These are phyloP conservation scores for Agrochola lota DNA, from an alignment of 2,888 invertebrate species.

Conservation along the genomic window DNA sequence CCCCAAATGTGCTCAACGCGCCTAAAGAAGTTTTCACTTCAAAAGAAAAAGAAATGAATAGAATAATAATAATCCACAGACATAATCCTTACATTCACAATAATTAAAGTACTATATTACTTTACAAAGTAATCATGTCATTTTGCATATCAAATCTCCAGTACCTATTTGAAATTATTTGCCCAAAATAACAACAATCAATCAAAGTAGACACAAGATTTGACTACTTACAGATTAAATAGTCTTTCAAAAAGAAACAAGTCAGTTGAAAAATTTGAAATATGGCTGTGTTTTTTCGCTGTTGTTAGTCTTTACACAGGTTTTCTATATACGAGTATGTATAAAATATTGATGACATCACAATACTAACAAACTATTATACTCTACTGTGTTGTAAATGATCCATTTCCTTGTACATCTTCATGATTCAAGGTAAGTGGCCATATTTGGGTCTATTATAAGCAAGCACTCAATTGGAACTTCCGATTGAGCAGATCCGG, in stretches of 20 bases:
- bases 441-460: conserved; percentile 57
- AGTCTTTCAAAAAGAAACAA: not conserved
- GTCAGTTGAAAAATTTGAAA: not conserved
- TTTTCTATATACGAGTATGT: not conserved
- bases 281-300: not conserved
- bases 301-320: not conserved
- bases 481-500: conserved; percentile 52
- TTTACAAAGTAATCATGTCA: too few relatives aligned
- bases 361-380: conserved; percentile 4
- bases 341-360: not conserved
- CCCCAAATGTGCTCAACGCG: too few relatives aligned
- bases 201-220: not conserved
- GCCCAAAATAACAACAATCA: not conserved
- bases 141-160: too few relatives aligned
- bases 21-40: too few relatives aligned
- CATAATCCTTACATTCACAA: too few relatives aligned
- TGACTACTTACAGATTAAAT: not conserved
- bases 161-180: not conserved
- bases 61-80: too few relatives aligned
- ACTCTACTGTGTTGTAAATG: conserved; percentile 16
- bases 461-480: conserved; percentile 57
- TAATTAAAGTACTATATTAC: too few relatives aligned
- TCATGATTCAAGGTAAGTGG: conserved; percentile 51
- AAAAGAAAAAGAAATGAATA: too few relatives aligned
- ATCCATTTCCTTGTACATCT: conserved; percentile 36